Evolutionary conservation across 2,888 invertebrate genomes (phyloP).

Genomic region (Aphodius granarius): DNA sequence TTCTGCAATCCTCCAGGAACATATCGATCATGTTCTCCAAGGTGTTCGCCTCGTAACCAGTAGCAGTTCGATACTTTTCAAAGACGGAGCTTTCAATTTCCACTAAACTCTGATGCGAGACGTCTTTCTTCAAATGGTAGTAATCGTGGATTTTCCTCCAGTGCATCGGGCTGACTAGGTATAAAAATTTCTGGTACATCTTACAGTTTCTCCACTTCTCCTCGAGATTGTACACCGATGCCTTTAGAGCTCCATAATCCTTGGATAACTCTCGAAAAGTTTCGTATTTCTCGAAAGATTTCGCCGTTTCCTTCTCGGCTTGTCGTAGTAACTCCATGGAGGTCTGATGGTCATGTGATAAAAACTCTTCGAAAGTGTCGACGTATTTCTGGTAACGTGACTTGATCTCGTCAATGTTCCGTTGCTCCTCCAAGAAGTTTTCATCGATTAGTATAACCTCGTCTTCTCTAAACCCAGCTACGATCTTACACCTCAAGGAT

Average conservation of each 20-base stretch:
- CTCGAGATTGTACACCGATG: slow-evolving; percentile 60
- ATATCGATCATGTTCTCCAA: slow-evolving; percentile 52
- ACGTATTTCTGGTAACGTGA: slow-evolving; percentile 58
- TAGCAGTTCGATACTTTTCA: slow-evolving; percentile 37
- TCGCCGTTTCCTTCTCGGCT: slow-evolving; percentile 55
- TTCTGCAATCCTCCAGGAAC: slow-evolving; percentile 55
- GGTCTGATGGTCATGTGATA: slow-evolving; percentile 62
- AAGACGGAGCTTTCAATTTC: slow-evolving; percentile 32
- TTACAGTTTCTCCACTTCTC: slow-evolving; percentile 65
- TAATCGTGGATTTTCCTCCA: slow-evolving; percentile 61
- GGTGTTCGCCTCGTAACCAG: slow-evolving; percentile 24
- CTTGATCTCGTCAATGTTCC: slow-evolving; percentile 55
- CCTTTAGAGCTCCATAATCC: slow-evolving; percentile 49
- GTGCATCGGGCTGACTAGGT: slow-evolving; percentile 64
- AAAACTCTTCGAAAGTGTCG: slow-evolving; percentile 62
- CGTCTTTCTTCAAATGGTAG: slow-evolving; percentile 33
- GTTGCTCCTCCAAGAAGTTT: slow-evolving; percentile 58
- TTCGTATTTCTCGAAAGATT: slow-evolving; percentile 53
- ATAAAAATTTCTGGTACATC: slow-evolving; percentile 70
- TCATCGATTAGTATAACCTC: slow-evolving; percentile 58
- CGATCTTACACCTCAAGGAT: slow-evolving; percentile 53
- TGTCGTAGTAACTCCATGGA: slow-evolving; percentile 60
- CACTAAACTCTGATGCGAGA: slow-evolving; percentile 16
- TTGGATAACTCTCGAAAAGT: slow-evolving; percentile 56
- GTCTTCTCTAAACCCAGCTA: slow-evolving; percentile 49